Conservation (phyloP, 1,140 invertebrate genomes). For the Condylostylus longicornis region DNA sequence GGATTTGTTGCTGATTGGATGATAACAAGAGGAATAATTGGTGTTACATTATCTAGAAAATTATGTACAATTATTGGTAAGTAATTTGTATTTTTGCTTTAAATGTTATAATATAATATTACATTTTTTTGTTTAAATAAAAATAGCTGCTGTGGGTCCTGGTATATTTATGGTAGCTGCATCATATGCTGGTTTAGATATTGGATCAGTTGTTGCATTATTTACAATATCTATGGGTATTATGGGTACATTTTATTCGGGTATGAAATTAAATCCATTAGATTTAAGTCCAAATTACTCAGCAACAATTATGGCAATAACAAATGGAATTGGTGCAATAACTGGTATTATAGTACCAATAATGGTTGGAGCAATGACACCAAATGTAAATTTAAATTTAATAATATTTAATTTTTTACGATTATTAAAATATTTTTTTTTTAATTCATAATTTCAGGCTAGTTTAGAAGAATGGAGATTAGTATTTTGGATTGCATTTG, state of each 20-base stretch:
- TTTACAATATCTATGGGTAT: constrained; percentile 57
- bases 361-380: constrained; percentile 59
- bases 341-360: constrained; percentile 66
- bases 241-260: constrained; percentile 61
- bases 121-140: too few relatives aligned
- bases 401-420: not conserved
- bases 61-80: constrained; percentile 55
- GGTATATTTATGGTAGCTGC: constrained; percentile 66
- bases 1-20: constrained; percentile 53
- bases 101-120: not conserved
- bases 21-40: constrained; percentile 40
- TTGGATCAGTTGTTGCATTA: constrained; percentile 42
- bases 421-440: constrained; percentile 8
- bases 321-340: constrained; percentile 68
- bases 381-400: constrained; percentile 41
- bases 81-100: not conserved
- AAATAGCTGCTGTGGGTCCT: constrained; percentile 53
- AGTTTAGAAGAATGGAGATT: constrained; percentile 59
- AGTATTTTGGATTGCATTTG: constrained; percentile 70
- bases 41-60: constrained; percentile 47
- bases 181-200: constrained; percentile 63
- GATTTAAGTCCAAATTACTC: constrained; percentile 72
- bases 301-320: constrained; percentile 66
- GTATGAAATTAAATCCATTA: constrained; percentile 64
- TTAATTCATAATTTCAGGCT: constrained; percentile 40